These are phyloP conservation scores for Acromyrmex charruanus DNA, from an alignment of 1,140 invertebrate genomes.

Conservation along the genomic window DNA sequence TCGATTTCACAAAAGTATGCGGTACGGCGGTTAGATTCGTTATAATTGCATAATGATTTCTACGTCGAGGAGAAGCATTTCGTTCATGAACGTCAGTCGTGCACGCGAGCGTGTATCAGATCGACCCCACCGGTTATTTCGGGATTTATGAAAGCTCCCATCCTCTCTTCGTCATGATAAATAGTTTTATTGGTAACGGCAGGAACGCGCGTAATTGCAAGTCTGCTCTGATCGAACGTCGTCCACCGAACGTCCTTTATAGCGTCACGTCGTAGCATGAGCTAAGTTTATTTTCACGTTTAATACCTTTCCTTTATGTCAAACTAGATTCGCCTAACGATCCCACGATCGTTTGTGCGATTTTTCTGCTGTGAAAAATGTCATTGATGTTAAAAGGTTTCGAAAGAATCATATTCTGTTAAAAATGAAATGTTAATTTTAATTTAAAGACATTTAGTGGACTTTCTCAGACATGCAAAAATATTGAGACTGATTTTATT, in stretches of 20 bases:
- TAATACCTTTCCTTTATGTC: conserved; percentile 7
- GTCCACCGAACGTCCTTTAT: conserved; percentile 28
- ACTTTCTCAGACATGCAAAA: too few relatives aligned
- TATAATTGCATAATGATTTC: conserved; percentile 58
- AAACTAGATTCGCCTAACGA: conserved; percentile 6
- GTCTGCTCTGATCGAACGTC: conserved; percentile 18
- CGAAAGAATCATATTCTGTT: neutral
- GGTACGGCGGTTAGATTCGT: conserved; percentile 28
- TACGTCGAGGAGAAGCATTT: conserved; percentile 38
- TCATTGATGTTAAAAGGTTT: neutral
- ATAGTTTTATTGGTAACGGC: conserved; percentile 35
- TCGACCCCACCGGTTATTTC: conserved; percentile 37
- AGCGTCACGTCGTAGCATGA: neutral
- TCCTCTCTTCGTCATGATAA: conserved; percentile 20
- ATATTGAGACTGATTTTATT: too few relatives aligned
- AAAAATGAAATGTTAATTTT: too few relatives aligned
- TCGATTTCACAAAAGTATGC: conserved; percentile 31
- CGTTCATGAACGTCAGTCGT: conserved; percentile 17
- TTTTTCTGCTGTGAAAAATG: neutral
- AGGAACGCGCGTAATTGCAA: conserved; percentile 42
- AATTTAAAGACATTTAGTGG: too few relatives aligned
- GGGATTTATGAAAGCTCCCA: conserved; percentile 39
- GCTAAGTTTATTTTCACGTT: conserved; percentile 6
- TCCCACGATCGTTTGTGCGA: neutral
- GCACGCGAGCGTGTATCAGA: conserved; percentile 51